Evolutionary conservation across 2,797 vertebrate genomes (phyloP).

Genomic region (Enteromius trimaculatus): DNA sequence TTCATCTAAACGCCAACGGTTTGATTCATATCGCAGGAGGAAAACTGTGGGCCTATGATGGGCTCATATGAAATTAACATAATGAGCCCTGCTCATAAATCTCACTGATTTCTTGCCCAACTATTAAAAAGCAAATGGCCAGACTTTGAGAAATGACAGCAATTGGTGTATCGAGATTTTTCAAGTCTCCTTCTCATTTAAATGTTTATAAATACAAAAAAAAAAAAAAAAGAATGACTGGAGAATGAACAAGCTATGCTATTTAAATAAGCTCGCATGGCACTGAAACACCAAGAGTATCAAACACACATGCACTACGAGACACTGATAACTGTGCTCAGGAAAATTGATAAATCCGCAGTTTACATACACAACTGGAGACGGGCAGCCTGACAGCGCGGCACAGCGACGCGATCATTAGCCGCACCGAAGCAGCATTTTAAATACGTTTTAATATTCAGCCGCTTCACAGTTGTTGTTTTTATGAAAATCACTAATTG

Average conservation of each 20-base stretch:
- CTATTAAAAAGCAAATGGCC: slow-evolving; percentile 43
- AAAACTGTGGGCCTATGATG: slow-evolving; percentile 45
- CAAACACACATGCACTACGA: slow-evolving; percentile 37
- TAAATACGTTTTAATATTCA: slow-evolving; percentile 50
- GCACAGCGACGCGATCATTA: slow-evolving; percentile 35
- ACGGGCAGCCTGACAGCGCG: slow-evolving; percentile 52
- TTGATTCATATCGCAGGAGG: slow-evolving; percentile 51
- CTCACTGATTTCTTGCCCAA: slow-evolving; percentile 33
- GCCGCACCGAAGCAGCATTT: slow-evolving; percentile 50
- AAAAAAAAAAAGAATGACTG: neutral
- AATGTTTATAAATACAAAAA: neutral
- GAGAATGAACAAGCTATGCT: neutral
- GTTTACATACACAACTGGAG: slow-evolving; percentile 58
- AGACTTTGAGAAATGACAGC: slow-evolving; percentile 5
- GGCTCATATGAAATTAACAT: slow-evolving; percentile 55
- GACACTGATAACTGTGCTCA: slow-evolving; percentile 73
- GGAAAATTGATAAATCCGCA: slow-evolving; percentile 75
- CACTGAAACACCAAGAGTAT: slow-evolving; percentile 40
- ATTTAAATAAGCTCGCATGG: slow-evolving; percentile 55
- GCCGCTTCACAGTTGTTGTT: slow-evolving; percentile 58
- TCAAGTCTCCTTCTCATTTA: neutral
- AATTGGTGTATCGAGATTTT: slow-evolving; percentile 1
- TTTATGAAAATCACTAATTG: slow-evolving; percentile 69
- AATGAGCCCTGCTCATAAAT: slow-evolving; percentile 50
- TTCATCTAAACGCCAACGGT: slow-evolving; percentile 53